A percentile compares a stretch with the other conserved stretches of the same genome.
phyloP scores from a whole-genome alignment of 1,140 invertebrate species.

The Adoxophyes honmai region DNA sequence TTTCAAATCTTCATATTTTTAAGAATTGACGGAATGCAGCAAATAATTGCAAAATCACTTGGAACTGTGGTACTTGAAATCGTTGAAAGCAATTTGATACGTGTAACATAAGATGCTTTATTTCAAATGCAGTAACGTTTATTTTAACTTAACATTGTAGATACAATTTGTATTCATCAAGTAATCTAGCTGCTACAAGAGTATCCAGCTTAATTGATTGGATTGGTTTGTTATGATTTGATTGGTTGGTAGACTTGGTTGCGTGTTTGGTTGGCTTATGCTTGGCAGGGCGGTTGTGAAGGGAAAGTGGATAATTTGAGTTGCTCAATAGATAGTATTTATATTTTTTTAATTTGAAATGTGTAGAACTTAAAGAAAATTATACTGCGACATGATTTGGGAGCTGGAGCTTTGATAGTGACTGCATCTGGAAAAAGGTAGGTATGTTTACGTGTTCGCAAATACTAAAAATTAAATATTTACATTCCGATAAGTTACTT shows the following conservation, averaged over 20 bases:
- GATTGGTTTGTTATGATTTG: constrained; percentile 2
- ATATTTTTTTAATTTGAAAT: no score
- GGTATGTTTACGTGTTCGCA: neutral
- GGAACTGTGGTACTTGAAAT: no score
- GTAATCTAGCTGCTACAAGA: neutral
- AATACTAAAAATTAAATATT: neutral
- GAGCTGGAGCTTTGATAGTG: constrained; percentile 3
- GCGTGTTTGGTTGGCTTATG: neutral
- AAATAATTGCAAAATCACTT: no score
- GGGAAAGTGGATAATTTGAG: constrained; percentile 9
- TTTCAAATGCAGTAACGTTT: no score
- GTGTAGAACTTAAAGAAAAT: neutral
- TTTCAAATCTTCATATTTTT: no score
- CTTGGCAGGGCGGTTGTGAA: neutral
- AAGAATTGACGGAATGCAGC: no score
- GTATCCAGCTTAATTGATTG: neutral
- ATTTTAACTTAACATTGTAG: no score
- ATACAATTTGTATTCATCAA: neutral
- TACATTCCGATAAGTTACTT: constrained; percentile 1
- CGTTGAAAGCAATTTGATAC: no score
- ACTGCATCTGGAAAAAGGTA: neutral
- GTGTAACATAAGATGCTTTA: no score
- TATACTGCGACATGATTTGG: neutral
- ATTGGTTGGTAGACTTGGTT: neutral
- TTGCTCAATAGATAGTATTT: constrained; percentile 2